Percentiles rank a stretch among this genome's conserved stretches.
phyloP scores from a whole-genome alignment of 2,797 vertebrate species.

The Buceros bicornis region DNA sequence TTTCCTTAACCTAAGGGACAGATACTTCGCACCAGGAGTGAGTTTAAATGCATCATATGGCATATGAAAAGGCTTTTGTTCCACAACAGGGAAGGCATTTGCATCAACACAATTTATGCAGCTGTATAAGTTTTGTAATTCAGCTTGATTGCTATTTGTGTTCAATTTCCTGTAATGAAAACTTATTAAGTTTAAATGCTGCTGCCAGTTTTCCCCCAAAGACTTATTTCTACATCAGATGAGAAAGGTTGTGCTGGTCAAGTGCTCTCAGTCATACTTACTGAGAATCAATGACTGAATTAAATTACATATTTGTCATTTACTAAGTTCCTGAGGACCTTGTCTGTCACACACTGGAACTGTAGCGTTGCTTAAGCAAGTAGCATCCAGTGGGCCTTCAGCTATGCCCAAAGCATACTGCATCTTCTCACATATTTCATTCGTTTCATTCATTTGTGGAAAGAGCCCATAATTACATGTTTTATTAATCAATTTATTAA shows the following conservation, averaged over 20 bases:
- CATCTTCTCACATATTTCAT: not conserved
- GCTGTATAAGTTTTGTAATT: not conserved
- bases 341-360: not conserved
- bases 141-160: not conserved
- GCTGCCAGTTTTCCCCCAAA: not conserved
- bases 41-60: not conserved
- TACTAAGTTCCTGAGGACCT: not conserved
- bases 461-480: not conserved
- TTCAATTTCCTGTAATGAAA: not conserved
- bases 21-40: not conserved
- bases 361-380: not conserved
- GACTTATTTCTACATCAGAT: not conserved
- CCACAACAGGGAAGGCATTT: not conserved
- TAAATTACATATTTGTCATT: not conserved
- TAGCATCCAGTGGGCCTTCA: not conserved
- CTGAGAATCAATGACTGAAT: not conserved
- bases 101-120: not conserved
- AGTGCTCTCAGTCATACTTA: not conserved
- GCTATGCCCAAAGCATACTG: not conserved
- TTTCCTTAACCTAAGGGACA: not conserved
- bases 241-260: not conserved
- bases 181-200: not conserved
- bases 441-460: not conserved
- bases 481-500: not conserved
- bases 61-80: not conserved